Evolutionary conservation across 2,888 invertebrate genomes (phyloP).

Genomic region (Drosophila meridionalis): DNA sequence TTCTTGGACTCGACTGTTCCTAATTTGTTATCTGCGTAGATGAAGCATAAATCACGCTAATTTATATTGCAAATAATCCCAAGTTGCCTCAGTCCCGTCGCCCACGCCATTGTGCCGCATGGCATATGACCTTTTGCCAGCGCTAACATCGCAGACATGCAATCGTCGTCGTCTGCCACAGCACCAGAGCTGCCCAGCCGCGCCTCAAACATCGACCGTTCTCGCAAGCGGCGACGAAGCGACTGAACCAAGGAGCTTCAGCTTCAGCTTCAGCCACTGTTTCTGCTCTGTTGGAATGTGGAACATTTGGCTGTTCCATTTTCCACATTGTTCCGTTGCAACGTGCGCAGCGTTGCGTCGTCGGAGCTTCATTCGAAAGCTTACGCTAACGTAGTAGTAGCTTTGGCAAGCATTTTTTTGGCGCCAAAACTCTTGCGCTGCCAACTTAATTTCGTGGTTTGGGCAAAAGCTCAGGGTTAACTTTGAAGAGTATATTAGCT

Average conservation of each 20-base stretch:
- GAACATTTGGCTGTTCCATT: slow-evolving; percentile 38
- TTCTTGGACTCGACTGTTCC: background rate
- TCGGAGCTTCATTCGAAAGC: slow-evolving; percentile 43
- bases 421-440: slow-evolving; percentile 49
- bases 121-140: slow-evolving; percentile 39
- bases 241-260: slow-evolving; percentile 35
- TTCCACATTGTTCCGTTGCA: slow-evolving; percentile 38
- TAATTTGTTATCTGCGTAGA: slow-evolving; percentile 1
- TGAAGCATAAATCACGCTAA: slow-evolving; percentile 11
- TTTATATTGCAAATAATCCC: slow-evolving; percentile 32
- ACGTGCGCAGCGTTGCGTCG: slow-evolving; percentile 9
- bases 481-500: slow-evolving; percentile 16
- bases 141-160: slow-evolving; percentile 21
- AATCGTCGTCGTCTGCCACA: slow-evolving; percentile 1
- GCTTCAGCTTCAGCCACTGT: slow-evolving; percentile 9
- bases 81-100: slow-evolving; percentile 10
- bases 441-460: slow-evolving; percentile 32
- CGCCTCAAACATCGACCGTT: slow-evolving; percentile 6
- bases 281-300: background rate
- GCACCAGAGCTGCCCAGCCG: background rate
- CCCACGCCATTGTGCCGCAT: slow-evolving; percentile 17
- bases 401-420: slow-evolving; percentile 45
- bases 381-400: slow-evolving; percentile 17
- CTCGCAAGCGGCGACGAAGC: slow-evolving; percentile 8
- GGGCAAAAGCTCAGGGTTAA: slow-evolving; percentile 33